Base-by-base conservation (phyloP, 2,888 invertebrate species). In the Entomobrya multifasciata region DNA sequence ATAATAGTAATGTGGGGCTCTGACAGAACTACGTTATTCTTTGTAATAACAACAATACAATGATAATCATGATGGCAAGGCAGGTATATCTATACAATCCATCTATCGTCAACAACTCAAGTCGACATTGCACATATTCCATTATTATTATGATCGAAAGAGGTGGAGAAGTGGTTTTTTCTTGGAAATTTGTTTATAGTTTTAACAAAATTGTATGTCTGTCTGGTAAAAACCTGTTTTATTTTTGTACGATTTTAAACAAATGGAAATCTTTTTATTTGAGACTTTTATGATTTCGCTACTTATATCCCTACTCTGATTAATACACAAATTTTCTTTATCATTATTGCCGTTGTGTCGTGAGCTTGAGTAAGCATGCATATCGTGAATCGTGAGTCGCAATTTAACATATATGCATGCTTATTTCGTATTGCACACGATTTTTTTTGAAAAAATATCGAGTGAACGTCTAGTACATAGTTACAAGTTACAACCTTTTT, bases 381-480 rank as follows among this genome's bases (percentile, higher is more conserved):
- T 65, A 83, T 86, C 86, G 86, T 79, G 86, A 79, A 49, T 86
- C 79, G 86, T 77, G 76, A 77, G 76, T 57, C 76, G 76, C 52
- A 74, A 74, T 74, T 74, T 74, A 74, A 49, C 72, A 74, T 25
- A n/a, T n/a, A 52, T 74, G 49, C 72, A 74, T 74, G 72, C 72
- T 74, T 49, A 8, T 8, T 36, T 36, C 4, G 4, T 36, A 36
- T 36, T 36, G 8, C 8, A 74, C 72, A 52, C 52, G 72, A 74
- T 27, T 74, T 52, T 27, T 86, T 6, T 8, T 6, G 8, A 36
- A 36, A 36, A 36, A 86, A 86, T 65, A 60, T 81, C 79, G 86
- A 81, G 41, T 86, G 86, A 86, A 81, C 86, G 80, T 72, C 78
- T 72, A 85, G n/a, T n/a, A n/a, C n/a, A n/a, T n/a, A n/a, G n/a